Base-by-base conservation (phyloP, 1,140 invertebrate genomes). In the Asobara japonica region DNA sequence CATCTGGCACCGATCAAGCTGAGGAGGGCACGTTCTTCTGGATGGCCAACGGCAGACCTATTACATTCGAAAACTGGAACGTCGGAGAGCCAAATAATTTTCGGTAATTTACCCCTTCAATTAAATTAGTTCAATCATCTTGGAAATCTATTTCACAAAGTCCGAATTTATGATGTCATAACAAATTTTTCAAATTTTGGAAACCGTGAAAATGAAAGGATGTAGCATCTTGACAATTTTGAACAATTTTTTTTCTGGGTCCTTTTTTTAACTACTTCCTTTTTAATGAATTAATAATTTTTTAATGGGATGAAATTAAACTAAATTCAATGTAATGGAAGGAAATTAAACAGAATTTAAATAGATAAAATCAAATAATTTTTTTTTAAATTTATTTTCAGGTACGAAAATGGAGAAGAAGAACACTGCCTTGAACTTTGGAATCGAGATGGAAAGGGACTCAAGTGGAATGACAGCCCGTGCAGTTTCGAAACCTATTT, bases 41-140 rank as follows among this genome's bases (percentile, higher is more conserved):
- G 95, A 95, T 96, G 94, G 93, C 95, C 6, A 96, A 93, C 71
- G 95, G 95, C 10, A 89, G 93, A 69, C 95, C 95, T 5, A 90
- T 96, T 30, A 96, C 94, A 29, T 97, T 94, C 86, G 95, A 94
- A 71, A 97, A 97, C 84, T 96, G 95, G 95, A 96, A 96, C 86
- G 93, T 95, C 7, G 95, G 94, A 4, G 94, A 96, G 81, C 94
- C 95, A 0, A 96, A 96, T 85, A 96, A 96, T 87, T 96, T 95
- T 89, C 91, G 94, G 79, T 87, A 79, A 74, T 60, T 51, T 65
- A 20, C 36, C 13, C 13, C 41, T 0, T 10, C 30, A 6, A 8
- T 31, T 30, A 16, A 69, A 27, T 22, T 41, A 33, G 48, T n/a
- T n/a, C n/a, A n/a, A n/a, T n/a, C n/a, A n/a, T n/a, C n/a, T n/a